phyloP scores from a whole-genome alignment of 2,888 invertebrate genomes.

The Cancer borealis region DNA sequence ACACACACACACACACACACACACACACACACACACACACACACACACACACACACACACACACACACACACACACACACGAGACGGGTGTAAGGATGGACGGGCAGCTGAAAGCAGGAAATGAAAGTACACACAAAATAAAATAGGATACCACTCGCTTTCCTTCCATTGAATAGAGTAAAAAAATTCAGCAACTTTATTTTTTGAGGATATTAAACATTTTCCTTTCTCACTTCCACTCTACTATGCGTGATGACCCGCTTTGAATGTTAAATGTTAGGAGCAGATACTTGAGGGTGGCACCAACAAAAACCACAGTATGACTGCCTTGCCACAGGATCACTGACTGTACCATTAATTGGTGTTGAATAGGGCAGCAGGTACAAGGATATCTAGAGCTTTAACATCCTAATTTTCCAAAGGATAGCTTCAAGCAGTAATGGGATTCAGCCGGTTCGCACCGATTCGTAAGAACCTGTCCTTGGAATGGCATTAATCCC shows the following conservation, averaged over 20 bases:
- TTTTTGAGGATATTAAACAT: neutral
- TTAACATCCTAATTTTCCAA: neutral
- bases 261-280: neutral
- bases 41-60: neutral
- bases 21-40: no score
- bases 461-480: no score
- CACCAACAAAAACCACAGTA: neutral
- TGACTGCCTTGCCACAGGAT: neutral
- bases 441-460: no score
- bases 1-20: no score
- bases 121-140: neutral
- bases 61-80: neutral
- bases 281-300: neutral
- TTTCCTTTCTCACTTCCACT: neutral
- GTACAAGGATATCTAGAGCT: neutral
- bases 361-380: neutral
- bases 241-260: neutral
- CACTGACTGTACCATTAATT: neutral
- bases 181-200: neutral
- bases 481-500: no score
- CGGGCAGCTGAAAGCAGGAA: neutral
- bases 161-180: neutral
- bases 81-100: no score
- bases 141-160: neutral
- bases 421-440: neutral